Evolutionary conservation across 2,888 invertebrate species (phyloP).

Genomic region (Gryllus longicercus): DNA sequence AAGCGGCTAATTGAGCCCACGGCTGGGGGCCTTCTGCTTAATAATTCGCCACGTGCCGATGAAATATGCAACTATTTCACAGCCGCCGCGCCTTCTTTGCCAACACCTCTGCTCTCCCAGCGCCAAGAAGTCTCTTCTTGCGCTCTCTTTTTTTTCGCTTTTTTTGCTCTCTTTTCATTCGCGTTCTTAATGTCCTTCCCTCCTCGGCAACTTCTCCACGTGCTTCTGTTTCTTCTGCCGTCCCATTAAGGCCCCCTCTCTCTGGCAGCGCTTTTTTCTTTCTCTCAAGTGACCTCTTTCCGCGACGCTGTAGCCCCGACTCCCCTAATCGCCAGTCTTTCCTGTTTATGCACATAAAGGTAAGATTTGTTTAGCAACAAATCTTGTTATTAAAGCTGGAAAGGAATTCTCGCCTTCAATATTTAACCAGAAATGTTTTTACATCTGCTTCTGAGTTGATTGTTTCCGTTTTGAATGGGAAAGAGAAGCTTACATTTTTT

Average conservation of each 20-base stretch:
- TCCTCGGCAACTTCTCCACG: conserved; percentile 11
- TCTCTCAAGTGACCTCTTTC: conserved; percentile 7
- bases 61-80: conserved; percentile 36
- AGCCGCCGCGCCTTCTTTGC: conserved; percentile 19
- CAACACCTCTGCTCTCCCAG: conserved; percentile 32
- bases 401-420: neutral
- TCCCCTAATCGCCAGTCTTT: conserved; percentile 5
- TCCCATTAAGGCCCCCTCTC: neutral
- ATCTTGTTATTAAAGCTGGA: conserved; percentile 17
- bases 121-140: conserved; percentile 21
- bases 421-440: neutral
- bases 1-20: conserved; percentile 38
- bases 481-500: neutral
- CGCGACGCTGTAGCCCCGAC: neutral
- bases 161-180: conserved; percentile 19
- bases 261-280: neutral
- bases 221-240: neutral
- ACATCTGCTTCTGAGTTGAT: neutral
- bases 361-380: conserved; percentile 17
- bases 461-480: neutral
- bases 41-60: conserved; percentile 35
- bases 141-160: conserved; percentile 21
- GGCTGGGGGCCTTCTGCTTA: conserved; percentile 36
- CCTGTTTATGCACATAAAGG: conserved; percentile 17
- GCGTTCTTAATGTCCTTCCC: neutral